These are phyloP conservation scores for Porites lobata DNA, from an alignment of 92 coral and sea anemone genomes.

Conservation along the genomic window DNA sequence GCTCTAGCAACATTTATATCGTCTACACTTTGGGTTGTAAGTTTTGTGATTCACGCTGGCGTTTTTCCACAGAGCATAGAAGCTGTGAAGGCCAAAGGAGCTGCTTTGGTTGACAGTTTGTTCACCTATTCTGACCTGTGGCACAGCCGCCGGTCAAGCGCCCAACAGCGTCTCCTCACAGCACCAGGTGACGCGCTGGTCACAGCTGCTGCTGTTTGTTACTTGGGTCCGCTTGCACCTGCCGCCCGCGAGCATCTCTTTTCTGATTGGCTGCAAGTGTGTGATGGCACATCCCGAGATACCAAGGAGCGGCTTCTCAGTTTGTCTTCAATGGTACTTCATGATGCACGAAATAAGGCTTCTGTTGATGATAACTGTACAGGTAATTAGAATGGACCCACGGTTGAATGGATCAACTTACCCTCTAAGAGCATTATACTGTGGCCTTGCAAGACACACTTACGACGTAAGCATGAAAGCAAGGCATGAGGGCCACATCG, in stretches of 20 bases:
- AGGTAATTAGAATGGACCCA: conserved; percentile 11
- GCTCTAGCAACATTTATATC: too few relatives aligned
- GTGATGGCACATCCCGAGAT: conserved; percentile 79
- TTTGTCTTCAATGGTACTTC: conserved; percentile 66
- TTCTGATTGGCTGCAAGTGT: conserved; percentile 88
- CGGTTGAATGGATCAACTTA: too few relatives aligned
- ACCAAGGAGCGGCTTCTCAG: conserved; percentile 41
- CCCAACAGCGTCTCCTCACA: conserved; percentile 80
- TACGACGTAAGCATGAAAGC: too few relatives aligned
- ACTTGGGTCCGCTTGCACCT: conserved; percentile 88
- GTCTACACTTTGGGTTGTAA: too few relatives aligned
- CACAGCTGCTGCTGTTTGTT: conserved; percentile 91
- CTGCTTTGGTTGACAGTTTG: conserved; percentile 75
- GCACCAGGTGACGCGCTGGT: conserved; percentile 97
- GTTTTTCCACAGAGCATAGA: conserved; percentile 69
- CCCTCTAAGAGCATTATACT: too few relatives aligned
- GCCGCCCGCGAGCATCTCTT: conserved; percentile 88
- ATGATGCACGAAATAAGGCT: conserved; percentile 30
- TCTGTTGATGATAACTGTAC: conserved; percentile 4
- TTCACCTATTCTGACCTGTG: conserved; percentile 75
- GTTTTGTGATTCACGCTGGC: background rate
- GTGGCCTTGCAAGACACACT: too few relatives aligned
- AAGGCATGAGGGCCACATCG: too few relatives aligned
- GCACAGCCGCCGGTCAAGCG: conserved; percentile 70
- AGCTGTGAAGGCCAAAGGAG: conserved; percentile 77